These are phyloP conservation scores for Taurulus bubalis DNA, from an alignment of 2,113 vertebrate species.

Conservation along the genomic window DNA sequence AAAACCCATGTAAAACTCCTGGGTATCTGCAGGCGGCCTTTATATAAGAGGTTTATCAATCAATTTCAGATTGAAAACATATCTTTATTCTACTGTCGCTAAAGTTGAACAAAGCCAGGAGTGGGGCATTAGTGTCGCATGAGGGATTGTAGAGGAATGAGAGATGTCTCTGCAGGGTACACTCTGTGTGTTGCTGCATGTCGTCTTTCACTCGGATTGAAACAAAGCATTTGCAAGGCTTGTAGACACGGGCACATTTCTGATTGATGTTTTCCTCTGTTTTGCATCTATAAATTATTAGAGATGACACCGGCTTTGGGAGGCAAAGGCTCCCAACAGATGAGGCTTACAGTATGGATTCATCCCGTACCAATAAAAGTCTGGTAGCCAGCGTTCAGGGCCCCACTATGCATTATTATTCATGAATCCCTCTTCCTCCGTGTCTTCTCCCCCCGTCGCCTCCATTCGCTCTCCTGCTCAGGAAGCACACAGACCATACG, in stretches of 20 bases:
- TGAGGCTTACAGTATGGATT: slow-evolving; percentile 62
- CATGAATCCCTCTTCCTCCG: slow-evolving; percentile 48
- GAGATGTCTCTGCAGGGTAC: slow-evolving; percentile 21
- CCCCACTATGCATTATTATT: slow-evolving; percentile 60
- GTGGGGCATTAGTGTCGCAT: slow-evolving; percentile 13
- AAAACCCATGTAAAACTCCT: background rate
- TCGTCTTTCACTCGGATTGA: slow-evolving; percentile 37
- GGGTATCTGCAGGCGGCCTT: slow-evolving; percentile 7
- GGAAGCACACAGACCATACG: slow-evolving; percentile 34
- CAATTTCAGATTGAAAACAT: slow-evolving; percentile 30
- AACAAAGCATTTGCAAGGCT: slow-evolving; percentile 21
- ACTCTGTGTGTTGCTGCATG: slow-evolving; percentile 17
- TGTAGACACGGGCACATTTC: slow-evolving; percentile 38
- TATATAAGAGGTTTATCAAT: slow-evolving; percentile 30
- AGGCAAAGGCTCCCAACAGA: slow-evolving; percentile 50
- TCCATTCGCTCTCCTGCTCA: slow-evolving; percentile 21
- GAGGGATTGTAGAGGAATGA: slow-evolving; percentile 3
- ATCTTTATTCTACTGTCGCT: slow-evolving; percentile 24
- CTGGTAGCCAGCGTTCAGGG: slow-evolving; percentile 45
- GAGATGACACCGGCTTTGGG: slow-evolving; percentile 56
- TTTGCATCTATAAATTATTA: slow-evolving; percentile 64
- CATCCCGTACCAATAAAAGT: slow-evolving; percentile 56
- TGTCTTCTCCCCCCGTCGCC: slow-evolving; percentile 35
- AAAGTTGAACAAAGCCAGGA: slow-evolving; percentile 22
- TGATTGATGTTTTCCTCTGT: slow-evolving; percentile 52